Evolutionary conservation across 1,140 invertebrate species (phyloP), one percentile per base, ranked within the genome.

Genomic region (Calephelis nemesis): DNA sequence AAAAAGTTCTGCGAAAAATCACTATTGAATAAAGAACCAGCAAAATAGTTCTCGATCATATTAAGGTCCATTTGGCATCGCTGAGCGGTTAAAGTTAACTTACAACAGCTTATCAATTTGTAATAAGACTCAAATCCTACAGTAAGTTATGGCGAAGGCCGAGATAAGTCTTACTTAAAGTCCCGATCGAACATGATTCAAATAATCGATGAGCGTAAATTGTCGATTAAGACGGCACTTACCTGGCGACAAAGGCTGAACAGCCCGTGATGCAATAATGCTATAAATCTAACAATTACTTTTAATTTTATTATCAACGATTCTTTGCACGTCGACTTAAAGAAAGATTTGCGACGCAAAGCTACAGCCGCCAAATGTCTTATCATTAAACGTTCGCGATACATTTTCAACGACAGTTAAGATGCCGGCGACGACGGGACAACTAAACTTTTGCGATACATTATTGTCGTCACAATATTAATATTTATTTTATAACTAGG

Each of bases 371-470:
- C 74, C 75, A 78, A 75, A 70, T 71, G 76, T 78, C 79, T 84
- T 85, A 85, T 87, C 82, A 87, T 86, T 87, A 82, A 85, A 81
- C 75, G 81, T 83, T 82, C 76, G 78, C 78, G 80, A 83, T 79
- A 72, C 72, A 74, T 72, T 73, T 73, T 71, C 67, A 68, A 69
- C 68, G 75, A 79, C 75, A 7, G 0, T 45, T 45, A 45, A 45
- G 42, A 45, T 9, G 6, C 42, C 42, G 42, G 42, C 42, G 42
- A 45, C 42, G 42, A 45, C 42, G 8, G 0, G 30, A 4, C 30
- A 30, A 3, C 30, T 30, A 30, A 30, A 30, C 4, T 30, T 30
- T 30, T 2, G 30, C 3, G 30, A 30, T 30, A 30, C 30, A 30
- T 30, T 30, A 30, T 30, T 30, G 30, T 30, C 30, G 3, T 30